A percentile compares a stretch with the other conserved stretches of the same genome.
Evolutionary conservation across 2,113 vertebrate species (phyloP).

Genomic region (Gobiocypris rarus): DNA sequence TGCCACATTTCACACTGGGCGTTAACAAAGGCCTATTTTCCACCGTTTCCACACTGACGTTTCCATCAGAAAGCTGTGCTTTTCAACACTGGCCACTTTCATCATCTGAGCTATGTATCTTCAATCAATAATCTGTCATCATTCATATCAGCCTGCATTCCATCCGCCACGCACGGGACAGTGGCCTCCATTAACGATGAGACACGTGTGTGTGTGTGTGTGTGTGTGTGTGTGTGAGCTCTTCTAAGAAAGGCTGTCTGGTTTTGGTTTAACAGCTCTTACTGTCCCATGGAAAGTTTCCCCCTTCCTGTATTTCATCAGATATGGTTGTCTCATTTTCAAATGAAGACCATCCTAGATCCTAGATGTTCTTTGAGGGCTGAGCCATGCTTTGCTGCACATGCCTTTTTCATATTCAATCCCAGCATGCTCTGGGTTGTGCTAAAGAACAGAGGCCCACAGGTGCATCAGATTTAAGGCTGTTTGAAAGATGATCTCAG

Average conservation of each 20-base stretch:
- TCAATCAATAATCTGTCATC: conserved; percentile 69
- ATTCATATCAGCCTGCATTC: conserved; percentile 66
- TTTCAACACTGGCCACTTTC: conserved; percentile 71
- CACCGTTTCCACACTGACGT: conserved; percentile 23
- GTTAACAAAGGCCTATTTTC: conserved; percentile 67
- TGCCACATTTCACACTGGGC: conserved; percentile 46
- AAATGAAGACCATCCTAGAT: conserved; percentile 22
- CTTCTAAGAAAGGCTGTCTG: not conserved
- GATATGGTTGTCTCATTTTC: conserved; percentile 9
- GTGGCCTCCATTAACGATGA: conserved; percentile 52
- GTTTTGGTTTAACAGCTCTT: conserved; percentile 36
- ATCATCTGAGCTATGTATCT: conserved; percentile 67
- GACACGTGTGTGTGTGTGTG: conserved; percentile 28
- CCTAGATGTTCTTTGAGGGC: not conserved
- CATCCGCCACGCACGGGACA: conserved; percentile 51
- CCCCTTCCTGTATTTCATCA: conserved; percentile 23
- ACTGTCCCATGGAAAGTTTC: conserved; percentile 24
- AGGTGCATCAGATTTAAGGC: conserved; percentile 22
- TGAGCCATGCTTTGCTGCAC: conserved; percentile 12
- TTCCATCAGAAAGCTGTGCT: conserved; percentile 44
- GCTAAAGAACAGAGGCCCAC: conserved; percentile 24
- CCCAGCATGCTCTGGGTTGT: conserved; percentile 26
- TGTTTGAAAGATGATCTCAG: conserved; percentile 32
- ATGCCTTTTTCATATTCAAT: conserved; percentile 24
- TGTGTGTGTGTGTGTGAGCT: not conserved